phyloP scores from a whole-genome alignment of 1,140 invertebrate species.

The Asbolus verrucosus region DNA sequence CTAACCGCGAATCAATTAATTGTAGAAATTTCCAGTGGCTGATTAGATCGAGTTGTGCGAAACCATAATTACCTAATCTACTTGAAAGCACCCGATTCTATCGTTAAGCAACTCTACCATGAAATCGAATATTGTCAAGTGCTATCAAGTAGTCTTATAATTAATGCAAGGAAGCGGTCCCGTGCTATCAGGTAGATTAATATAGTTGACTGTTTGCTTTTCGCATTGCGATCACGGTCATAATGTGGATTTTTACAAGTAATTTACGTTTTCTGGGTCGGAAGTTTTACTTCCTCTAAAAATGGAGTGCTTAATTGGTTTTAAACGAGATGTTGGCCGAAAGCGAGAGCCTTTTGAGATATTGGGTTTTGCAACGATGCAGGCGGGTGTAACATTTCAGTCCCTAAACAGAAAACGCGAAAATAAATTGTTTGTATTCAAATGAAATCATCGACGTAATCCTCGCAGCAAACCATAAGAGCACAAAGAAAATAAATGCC shows the following conservation, averaged over 20 bases:
- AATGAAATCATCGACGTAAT: constrained; percentile 13
- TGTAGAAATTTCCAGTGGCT: constrained; percentile 32
- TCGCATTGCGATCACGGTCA: not conserved
- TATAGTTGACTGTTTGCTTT: not conserved
- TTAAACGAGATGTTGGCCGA: not conserved
- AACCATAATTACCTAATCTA: constrained; percentile 39
- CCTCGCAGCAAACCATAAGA: constrained; percentile 10
- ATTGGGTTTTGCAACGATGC: constrained; percentile 1
- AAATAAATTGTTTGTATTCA: constrained; percentile 16
- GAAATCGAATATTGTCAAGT: constrained; percentile 38
- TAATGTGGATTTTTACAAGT: not conserved
- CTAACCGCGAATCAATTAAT: constrained; percentile 29
- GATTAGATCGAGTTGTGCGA: constrained; percentile 37
- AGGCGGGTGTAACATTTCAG: not conserved
- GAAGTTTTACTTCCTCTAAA: not conserved
- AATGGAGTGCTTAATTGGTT: not conserved
- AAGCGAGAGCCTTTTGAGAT: not conserved
- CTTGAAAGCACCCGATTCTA: constrained; percentile 35
- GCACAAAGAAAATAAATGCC: constrained; percentile 23
- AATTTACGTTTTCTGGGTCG: not conserved
- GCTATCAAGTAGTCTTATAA: constrained; percentile 32
- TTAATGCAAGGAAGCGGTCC: constrained; percentile 24
- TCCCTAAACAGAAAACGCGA: not conserved
- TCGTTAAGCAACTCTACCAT: constrained; percentile 34
- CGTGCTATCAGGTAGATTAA: not conserved